Evolutionary conservation across 2,888 invertebrate genomes (phyloP).

Genomic region (Ophion slaviceki): DNA sequence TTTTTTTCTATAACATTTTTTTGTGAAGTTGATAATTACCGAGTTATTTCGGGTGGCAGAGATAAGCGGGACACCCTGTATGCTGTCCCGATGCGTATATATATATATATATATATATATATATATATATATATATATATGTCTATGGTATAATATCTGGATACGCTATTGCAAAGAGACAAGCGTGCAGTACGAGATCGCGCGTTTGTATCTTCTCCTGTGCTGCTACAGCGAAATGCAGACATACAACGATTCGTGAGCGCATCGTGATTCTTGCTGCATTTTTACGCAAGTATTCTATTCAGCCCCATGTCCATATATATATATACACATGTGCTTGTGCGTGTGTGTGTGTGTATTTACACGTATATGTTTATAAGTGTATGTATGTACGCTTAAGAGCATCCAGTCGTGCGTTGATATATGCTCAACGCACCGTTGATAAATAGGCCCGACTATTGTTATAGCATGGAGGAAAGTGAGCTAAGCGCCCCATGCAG

Average conservation of each 20-base stretch:
- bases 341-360: slow-evolving; percentile 16
- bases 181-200: slow-evolving; percentile 62
- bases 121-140: slow-evolving; percentile 46
- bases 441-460: slow-evolving; percentile 71
- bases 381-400: slow-evolving; percentile 41
- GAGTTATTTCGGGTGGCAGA: too few species aligned
- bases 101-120: background rate
- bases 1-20: too few species aligned
- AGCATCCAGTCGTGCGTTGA: slow-evolving; percentile 65
- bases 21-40: too few species aligned
- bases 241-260: slow-evolving; percentile 37
- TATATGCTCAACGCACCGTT: slow-evolving; percentile 69
- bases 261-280: slow-evolving; percentile 48
- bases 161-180: slow-evolving; percentile 41
- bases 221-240: slow-evolving; percentile 38
- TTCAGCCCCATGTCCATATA: background rate
- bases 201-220: slow-evolving; percentile 44
- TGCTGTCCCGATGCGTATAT: too few species aligned
- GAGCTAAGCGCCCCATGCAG: slow-evolving; percentile 64
- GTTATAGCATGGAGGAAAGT: slow-evolving; percentile 70
- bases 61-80: too few species aligned
- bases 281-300: slow-evolving; percentile 27
- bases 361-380: background rate
- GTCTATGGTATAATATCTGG: slow-evolving; percentile 24
- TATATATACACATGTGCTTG: slow-evolving; percentile 10